Evolutionary conservation across 1,140 invertebrate species (phyloP).

Genomic region (Adoxophyes honmai): DNA sequence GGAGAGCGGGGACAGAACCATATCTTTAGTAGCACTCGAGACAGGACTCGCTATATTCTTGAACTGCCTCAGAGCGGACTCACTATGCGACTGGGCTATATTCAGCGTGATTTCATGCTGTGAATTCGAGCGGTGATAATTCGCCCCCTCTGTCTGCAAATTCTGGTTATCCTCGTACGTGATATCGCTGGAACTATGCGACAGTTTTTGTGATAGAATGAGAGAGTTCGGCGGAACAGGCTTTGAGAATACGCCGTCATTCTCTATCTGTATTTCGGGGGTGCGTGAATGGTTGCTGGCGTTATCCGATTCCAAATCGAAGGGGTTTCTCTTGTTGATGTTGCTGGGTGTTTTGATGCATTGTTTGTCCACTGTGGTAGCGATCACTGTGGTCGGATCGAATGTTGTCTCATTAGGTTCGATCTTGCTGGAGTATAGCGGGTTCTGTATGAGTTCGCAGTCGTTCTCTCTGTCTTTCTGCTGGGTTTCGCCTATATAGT

Average conservation of each 20-base stretch:
- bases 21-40: slow-evolving; percentile 80
- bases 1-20: slow-evolving; percentile 86
- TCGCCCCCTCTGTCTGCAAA: slow-evolving; percentile 38
- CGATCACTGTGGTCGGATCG: slow-evolving; percentile 69
- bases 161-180: slow-evolving; percentile 43
- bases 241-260: slow-evolving; percentile 51
- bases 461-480: slow-evolving; percentile 51
- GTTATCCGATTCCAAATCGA: slow-evolving; percentile 47
- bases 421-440: slow-evolving; percentile 71
- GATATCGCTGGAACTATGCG: slow-evolving; percentile 84
- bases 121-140: slow-evolving; percentile 79
- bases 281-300: slow-evolving; percentile 25
- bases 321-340: slow-evolving; percentile 76
- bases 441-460: slow-evolving; percentile 68
- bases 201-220: slow-evolving; percentile 79
- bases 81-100: slow-evolving; percentile 87
- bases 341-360: slow-evolving; percentile 55
- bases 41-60: slow-evolving; percentile 83
- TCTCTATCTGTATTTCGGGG: slow-evolving; percentile 76
- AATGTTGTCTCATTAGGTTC: slow-evolving; percentile 53
- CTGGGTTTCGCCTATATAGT: slow-evolving; percentile 64
- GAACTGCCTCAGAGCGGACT: slow-evolving; percentile 85
- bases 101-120: slow-evolving; percentile 81
- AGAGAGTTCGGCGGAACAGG: slow-evolving; percentile 74
- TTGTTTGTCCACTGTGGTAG: slow-evolving; percentile 26